Conservation (phyloP, 1,140 invertebrate genomes). For the Trypoxylus dichotomus region DNA sequence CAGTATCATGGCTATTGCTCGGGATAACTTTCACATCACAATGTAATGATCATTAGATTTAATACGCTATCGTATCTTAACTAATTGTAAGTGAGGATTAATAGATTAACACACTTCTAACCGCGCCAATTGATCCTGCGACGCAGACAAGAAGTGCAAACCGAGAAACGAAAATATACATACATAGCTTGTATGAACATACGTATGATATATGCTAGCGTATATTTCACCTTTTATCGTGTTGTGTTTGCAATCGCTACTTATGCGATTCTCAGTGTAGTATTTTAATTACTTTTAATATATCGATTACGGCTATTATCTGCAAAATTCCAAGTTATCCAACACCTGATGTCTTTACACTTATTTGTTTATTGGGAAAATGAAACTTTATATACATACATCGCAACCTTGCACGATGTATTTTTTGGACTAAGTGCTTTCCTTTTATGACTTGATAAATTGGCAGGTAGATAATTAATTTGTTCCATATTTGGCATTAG, state of each 20-base stretch:
- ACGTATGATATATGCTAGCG: neutral
- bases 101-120: neutral
- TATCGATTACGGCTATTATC: neutral
- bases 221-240: neutral
- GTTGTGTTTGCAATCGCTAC: neutral
- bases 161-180: neutral
- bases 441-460: constrained; percentile 2
- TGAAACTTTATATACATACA: neutral
- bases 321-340: neutral
- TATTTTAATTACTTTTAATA: neutral
- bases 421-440: neutral
- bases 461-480: neutral
- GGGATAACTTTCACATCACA: neutral
- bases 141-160: neutral
- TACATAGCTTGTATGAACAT: neutral
- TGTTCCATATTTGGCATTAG: neutral
- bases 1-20: neutral
- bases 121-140: neutral
- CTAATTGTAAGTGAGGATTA: neutral
- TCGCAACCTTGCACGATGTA: neutral
- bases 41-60: neutral
- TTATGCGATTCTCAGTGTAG: neutral
- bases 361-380: neutral
- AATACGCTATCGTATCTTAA: neutral
- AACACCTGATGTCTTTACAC: neutral